These are phyloP conservation scores for Margarornis squamiger DNA, from an alignment of 2,797 vertebrate species.

Conservation along the genomic window DNA sequence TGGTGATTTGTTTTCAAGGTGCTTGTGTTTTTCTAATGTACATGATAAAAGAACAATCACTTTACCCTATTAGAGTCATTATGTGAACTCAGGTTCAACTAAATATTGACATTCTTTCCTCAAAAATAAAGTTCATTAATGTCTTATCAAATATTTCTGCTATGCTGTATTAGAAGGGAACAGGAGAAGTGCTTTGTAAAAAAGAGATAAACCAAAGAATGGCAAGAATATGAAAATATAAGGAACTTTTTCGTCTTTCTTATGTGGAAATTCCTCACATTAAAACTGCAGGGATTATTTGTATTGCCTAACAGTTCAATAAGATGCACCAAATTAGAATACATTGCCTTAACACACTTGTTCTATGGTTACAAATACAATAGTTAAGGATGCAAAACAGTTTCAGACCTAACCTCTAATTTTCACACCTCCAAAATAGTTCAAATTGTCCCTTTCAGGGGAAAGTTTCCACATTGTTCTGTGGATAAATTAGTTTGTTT, in stretches of 20 bases:
- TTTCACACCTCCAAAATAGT: neutral
- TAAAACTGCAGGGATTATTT: neutral
- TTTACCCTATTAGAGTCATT: neutral
- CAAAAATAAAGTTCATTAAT: neutral
- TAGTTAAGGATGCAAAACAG: neutral
- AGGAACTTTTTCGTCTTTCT: neutral
- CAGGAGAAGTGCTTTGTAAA: neutral
- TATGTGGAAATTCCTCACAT: neutral
- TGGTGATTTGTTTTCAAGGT: slow-evolving; percentile 11
- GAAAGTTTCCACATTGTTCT: neutral
- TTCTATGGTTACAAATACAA: neutral
- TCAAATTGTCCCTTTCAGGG: neutral
- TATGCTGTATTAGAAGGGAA: neutral
- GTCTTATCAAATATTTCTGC: neutral
- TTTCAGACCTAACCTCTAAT: neutral
- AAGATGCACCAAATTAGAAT: neutral
- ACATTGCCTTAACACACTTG: neutral
- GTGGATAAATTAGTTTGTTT: neutral
- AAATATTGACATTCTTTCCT: neutral
- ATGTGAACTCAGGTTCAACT: neutral
- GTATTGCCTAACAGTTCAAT: neutral
- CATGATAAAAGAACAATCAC: neutral
- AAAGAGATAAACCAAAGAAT: neutral
- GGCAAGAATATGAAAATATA: neutral
- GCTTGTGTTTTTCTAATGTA: neutral